Evolutionary conservation across 2,113 vertebrate species (phyloP).

Genomic region (Paracanthobrama guichenoti): DNA sequence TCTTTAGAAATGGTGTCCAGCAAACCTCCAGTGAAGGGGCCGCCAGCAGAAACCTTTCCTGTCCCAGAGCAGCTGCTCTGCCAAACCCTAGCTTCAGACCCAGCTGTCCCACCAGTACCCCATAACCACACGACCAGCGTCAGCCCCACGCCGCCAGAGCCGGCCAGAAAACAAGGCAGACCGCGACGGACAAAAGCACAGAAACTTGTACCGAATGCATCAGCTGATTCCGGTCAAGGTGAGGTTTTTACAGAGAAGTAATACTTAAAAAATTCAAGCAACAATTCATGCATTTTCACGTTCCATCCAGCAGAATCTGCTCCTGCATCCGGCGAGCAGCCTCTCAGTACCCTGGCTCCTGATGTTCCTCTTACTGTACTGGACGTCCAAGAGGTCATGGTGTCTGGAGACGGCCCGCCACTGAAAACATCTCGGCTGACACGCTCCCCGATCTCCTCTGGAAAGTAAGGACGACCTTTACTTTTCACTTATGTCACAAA

Average conservation of each 20-base stretch:
- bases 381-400: constrained; percentile 53
- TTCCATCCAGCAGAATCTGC: constrained; percentile 59
- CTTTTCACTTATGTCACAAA: neutral
- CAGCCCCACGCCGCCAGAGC: constrained; percentile 57
- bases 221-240: constrained; percentile 73
- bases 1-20: constrained; percentile 55
- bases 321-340: neutral
- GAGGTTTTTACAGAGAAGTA: constrained; percentile 47
- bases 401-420: constrained; percentile 40
- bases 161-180: constrained; percentile 77
- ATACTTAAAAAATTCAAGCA: neutral
- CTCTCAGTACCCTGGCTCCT: constrained; percentile 66
- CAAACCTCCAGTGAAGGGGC: constrained; percentile 46
- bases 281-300: neutral
- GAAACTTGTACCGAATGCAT: constrained; percentile 66
- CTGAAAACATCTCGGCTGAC: constrained; percentile 54
- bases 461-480: constrained; percentile 51
- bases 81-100: constrained; percentile 72
- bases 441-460: constrained; percentile 50
- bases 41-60: constrained; percentile 9
- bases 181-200: constrained; percentile 81
- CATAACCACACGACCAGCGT: constrained; percentile 53
- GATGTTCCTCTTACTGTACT: constrained; percentile 60
- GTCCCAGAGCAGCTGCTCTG: constrained; percentile 79
- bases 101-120: constrained; percentile 59